Evolutionary conservation across 1,140 invertebrate genomes (phyloP).

Genomic region (Drusus annulatus): DNA sequence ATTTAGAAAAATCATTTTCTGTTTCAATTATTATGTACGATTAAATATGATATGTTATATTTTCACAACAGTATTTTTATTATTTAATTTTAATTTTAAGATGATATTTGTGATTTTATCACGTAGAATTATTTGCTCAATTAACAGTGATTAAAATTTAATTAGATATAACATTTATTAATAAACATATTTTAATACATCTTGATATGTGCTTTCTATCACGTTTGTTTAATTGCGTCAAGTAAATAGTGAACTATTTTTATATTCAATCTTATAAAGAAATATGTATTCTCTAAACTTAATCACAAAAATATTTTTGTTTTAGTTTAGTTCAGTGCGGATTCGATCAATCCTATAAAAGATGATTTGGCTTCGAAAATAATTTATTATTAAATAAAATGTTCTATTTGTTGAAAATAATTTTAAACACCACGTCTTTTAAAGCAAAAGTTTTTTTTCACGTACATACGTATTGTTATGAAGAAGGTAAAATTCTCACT

Average conservation of each 20-base stretch:
- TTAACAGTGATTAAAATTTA: conserved; percentile 30
- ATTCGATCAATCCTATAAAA: conserved; percentile 15
- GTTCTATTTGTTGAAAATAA: neutral
- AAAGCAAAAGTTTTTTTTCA: neutral
- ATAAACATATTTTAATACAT: conserved; percentile 19
- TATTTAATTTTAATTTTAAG: neutral
- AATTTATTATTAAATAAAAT: neutral
- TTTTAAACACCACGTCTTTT: too few species aligned
- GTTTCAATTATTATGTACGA: neutral
- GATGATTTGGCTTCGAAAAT: conserved; percentile 39
- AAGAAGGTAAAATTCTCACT: neutral
- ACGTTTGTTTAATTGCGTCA: conserved; percentile 50
- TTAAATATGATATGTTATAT: conserved; percentile 32
- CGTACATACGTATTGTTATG: neutral
- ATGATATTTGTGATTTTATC: conserved; percentile 12
- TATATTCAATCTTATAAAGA: conserved; percentile 27
- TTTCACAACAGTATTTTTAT: conserved; percentile 34
- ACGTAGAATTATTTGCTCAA: conserved; percentile 25
- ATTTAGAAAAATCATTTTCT: too few species aligned
- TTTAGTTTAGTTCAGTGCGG: conserved; percentile 25
- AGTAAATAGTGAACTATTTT: conserved; percentile 39
- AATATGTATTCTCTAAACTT: conserved; percentile 1
- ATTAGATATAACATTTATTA: conserved; percentile 31
- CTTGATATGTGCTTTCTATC: conserved; percentile 57
- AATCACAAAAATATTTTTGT: conserved; percentile 38